A percentile compares a stretch with the other conserved stretches of the same genome.
These are phyloP conservation scores for Drosophila funebris DNA, from an alignment of 1,140 invertebrate genomes.

Conservation along the genomic window DNA sequence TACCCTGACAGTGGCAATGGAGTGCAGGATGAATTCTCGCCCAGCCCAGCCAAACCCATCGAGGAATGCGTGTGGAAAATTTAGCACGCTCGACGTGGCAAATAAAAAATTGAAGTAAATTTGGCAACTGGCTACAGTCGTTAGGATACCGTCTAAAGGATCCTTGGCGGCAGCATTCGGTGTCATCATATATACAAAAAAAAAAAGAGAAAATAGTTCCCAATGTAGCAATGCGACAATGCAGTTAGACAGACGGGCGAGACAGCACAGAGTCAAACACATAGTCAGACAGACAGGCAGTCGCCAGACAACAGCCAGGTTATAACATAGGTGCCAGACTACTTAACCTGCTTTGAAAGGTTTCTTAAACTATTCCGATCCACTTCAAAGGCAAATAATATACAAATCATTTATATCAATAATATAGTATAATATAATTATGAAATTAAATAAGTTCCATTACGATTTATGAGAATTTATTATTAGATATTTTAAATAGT, in stretches of 20 bases:
- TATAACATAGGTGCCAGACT: conserved; percentile 40
- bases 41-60: conserved; percentile 10
- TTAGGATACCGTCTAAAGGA: conserved; percentile 38
- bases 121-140: conserved; percentile 74
- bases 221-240: conserved; percentile 71
- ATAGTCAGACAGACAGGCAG: conserved; percentile 41
- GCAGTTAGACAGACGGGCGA: conserved; percentile 55
- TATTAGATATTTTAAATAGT: no score
- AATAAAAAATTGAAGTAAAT: conserved; percentile 81
- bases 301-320: conserved; percentile 34
- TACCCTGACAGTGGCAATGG: conserved; percentile 37
- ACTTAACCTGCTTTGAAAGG: conserved; percentile 11
- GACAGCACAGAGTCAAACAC: conserved; percentile 16
- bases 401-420: not conserved
- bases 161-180: conserved; percentile 55
- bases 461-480: no score
- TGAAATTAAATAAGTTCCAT: conserved; percentile 1
- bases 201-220: conserved; percentile 13
- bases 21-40: conserved; percentile 27
- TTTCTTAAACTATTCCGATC: not conserved
- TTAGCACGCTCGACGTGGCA: conserved; percentile 74
- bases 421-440: not conserved
- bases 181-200: conserved; percentile 37
- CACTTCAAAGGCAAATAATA: not conserved
- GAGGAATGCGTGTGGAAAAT: conserved; percentile 76